Conservation (phyloP, 2,113 vertebrate species). For the Gallinago jamesoni region DNA sequence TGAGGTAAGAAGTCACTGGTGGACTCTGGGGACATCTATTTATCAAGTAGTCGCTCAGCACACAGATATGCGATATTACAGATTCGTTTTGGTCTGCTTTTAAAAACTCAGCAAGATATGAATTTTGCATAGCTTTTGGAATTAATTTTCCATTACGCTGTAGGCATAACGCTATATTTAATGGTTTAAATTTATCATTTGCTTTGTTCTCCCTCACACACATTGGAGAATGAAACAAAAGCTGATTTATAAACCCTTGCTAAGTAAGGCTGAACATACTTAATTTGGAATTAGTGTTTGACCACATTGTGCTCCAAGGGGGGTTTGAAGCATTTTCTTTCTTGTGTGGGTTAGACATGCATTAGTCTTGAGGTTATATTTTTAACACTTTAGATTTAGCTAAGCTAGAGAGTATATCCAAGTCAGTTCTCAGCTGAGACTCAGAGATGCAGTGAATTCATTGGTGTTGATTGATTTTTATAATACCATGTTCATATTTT, state of each 20-base stretch:
- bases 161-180: constrained; percentile 28
- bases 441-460: neutral
- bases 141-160: constrained; percentile 16
- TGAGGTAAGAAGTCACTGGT: constrained; percentile 80
- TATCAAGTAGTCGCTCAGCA: neutral
- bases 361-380: constrained; percentile 9
- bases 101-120: neutral
- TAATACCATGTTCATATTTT: neutral
- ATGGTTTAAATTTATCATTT: constrained; percentile 55
- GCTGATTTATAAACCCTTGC: constrained; percentile 52
- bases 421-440: neutral
- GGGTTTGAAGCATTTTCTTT: constrained; percentile 31
- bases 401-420: neutral
- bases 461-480: neutral
- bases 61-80: neutral
- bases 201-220: constrained; percentile 44
- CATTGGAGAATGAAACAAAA: constrained; percentile 42
- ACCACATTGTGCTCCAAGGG: constrained; percentile 29
- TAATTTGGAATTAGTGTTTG: constrained; percentile 62
- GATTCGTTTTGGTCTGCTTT: constrained; percentile 10
- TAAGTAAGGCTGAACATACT: constrained; percentile 49
- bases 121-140: constrained; percentile 45
- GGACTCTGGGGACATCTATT: neutral
- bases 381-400: constrained; percentile 49
- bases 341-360: constrained; percentile 2